Base-by-base conservation (phyloP, 2,888 invertebrate species). In the Melanotus villosus region DNA sequence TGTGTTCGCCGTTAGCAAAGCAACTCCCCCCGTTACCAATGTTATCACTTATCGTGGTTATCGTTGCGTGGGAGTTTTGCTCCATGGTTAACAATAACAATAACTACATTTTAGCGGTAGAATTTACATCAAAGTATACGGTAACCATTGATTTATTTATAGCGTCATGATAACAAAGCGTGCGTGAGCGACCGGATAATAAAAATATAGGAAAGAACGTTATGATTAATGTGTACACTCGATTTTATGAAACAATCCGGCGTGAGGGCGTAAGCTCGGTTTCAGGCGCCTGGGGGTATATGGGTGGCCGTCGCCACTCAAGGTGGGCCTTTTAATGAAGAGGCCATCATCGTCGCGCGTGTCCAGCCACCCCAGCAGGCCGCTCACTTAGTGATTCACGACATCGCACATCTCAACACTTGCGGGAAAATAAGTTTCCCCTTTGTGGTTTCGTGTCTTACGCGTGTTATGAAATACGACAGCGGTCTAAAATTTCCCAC, bases 21-120 rank as follows among this genome's bases (percentile, higher is more conserved):
- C 65, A 57, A 14, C 43, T 50, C 38, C 38, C 23, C 6, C 23
- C 2, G 64, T 43, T n/a, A n/a, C n/a, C n/a, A 41, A 19, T 71
- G 72, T 71, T 75, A 75, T 70, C 73, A 75, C 72, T 72, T 71
- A 74, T 73, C 75, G 71, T 66, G 68, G 68, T 68, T 73, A 71
- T 72, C 71, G 73, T 75, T 69, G 73, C 75, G 75, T 75, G 75
- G 75, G 73, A 68, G 73, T 65, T 62, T 69, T 60, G 50, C 34
- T 66, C 50, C 58, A 34, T 34, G 58, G 57, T 21, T 65, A 58
- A 34, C 59, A 59, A 47, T 56, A 64, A 45, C 65, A 38, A 36
- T 59, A 41, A 52, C 58, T 30, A 30, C 47, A 58, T 65, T 67
- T n/a, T 57, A 38, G 41, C 43, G 66, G 26, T n/a, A 30, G 26